Evolutionary conservation across 2,113 vertebrate genomes (phyloP).

Genomic region (Cyphomyrus plagiostoma): DNA sequence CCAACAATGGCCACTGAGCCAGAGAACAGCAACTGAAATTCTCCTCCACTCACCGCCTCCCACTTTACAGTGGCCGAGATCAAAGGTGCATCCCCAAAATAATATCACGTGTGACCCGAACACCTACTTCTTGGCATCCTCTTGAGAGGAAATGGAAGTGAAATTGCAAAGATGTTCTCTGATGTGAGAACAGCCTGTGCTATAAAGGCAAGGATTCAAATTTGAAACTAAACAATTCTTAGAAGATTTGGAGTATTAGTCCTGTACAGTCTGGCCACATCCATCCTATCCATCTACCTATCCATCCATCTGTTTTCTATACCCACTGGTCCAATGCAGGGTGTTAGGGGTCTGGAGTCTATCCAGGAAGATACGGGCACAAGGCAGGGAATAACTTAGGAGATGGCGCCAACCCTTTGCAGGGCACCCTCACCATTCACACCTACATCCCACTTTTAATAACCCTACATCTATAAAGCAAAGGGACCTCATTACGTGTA

Average conservation of each 20-base stretch:
- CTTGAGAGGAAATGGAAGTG: background rate
- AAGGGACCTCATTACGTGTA: background rate
- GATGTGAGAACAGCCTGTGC: background rate
- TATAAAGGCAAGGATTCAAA: background rate
- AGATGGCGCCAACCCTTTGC: background rate
- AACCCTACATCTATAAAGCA: background rate
- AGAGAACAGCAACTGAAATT: background rate
- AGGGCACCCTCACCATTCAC: background rate
- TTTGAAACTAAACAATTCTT: background rate
- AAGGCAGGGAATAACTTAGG: background rate
- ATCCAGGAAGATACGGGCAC: background rate
- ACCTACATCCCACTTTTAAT: background rate
- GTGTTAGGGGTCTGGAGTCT: background rate
- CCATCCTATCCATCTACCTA: background rate
- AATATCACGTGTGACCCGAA: background rate
- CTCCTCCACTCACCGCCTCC: background rate
- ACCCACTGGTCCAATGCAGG: background rate
- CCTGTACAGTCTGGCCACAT: background rate
- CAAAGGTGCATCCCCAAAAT: background rate
- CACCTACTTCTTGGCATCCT: background rate
- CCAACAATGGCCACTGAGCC: background rate
- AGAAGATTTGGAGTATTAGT: background rate
- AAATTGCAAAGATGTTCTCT: background rate
- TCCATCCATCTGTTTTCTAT: background rate
- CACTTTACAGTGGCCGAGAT: background rate